Percentiles rank a stretch among this genome's conserved stretches.
Conservation (phyloP, 1,140 invertebrate genomes). For the Zaprionus nigranus region DNA sequence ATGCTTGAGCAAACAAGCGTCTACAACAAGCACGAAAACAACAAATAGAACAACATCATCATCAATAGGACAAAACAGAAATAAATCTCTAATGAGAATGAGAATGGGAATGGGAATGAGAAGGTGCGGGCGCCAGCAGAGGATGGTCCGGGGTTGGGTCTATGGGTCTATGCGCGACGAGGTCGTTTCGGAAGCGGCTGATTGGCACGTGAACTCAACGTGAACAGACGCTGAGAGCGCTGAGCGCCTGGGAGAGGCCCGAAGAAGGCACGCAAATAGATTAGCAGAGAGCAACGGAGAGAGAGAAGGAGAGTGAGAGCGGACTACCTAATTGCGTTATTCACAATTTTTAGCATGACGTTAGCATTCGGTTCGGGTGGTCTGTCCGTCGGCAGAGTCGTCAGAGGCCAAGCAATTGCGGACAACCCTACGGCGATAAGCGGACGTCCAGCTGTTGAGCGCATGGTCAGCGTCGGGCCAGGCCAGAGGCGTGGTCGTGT, state of each 20-base stretch:
- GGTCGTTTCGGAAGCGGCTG: conserved; percentile 62
- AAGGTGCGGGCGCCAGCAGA: not conserved
- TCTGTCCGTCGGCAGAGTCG: conserved; percentile 13
- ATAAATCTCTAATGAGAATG: conserved; percentile 56
- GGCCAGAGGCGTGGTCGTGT: not conserved
- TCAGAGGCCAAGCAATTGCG: conserved; percentile 25
- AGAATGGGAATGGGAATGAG: not conserved
- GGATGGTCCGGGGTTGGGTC: conserved; percentile 3
- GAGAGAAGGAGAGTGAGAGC: conserved; percentile 1
- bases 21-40: conserved; percentile 5
- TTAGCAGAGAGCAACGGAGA: not conserved
- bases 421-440: conserved; percentile 53
- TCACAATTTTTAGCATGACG: conserved; percentile 36
- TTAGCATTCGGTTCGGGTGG: conserved; percentile 3
- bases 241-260: not conserved
- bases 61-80: conserved; percentile 49
- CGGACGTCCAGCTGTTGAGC: conserved; percentile 54
- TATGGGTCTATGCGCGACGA: conserved; percentile 39
- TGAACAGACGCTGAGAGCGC: conserved; percentile 59
- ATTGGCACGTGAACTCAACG: conserved; percentile 75
- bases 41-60: conserved; percentile 25
- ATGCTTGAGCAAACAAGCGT: conserved; percentile 11
- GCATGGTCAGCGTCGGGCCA: conserved; percentile 44
- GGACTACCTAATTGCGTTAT: conserved; percentile 36
- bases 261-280: conserved; percentile 19